Base-by-base conservation (phyloP, 2,113 vertebrate genomes). In the Colossoma macropomum region DNA sequence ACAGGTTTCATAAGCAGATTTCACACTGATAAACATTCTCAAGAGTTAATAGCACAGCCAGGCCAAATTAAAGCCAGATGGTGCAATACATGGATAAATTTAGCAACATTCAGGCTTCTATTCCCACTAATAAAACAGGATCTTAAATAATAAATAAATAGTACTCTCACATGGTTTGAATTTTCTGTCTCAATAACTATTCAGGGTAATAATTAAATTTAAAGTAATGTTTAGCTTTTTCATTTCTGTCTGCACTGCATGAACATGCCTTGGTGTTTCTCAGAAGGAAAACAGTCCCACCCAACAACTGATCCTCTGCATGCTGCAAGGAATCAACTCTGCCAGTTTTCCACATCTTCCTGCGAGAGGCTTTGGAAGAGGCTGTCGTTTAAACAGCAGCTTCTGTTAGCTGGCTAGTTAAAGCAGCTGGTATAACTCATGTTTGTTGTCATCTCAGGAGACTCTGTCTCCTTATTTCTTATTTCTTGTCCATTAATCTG, bases 281-380 rank as follows among this genome's bases (percentile, higher is more conserved):
- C 63, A 17, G 28, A 32, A 32, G 25, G 6, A 79, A 80, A 80
- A 56, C 66, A n/a, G 66, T 45, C n/a, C 52, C 50, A 21, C 30
- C 52, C 52, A 71, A 28, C 50, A n/a, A 70, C 66, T 21, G 56
- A 30, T 16, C 2, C 65, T 80, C 15, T 19, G 52, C 23, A 28
- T 72, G 28, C 63, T 56, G 45, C 45, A 38, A 30, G 50, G 71
- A 52, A 52, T 56, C 13, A 63, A 52, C 70, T 50, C 56, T 72
- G 79, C 54, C 66, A 79, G 32, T 71, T 54, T 56, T 63, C 56
- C 17, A 74, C 27, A 54, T 52, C 41, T 27, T 82, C 66, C 66
- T 65, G 45, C 65, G 30, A 54, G 60, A 66, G 48, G 60, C 16
- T 75, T 32, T 17, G 28, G 70, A 45, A 50, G 25, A 38, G 41